Percentiles rank a stretch among this genome's conserved stretches.
Evolutionary conservation across 35 echinoderm and acorn worm species (phyloP).

Genomic region (Strongylocentrotus purpuratus): DNA sequence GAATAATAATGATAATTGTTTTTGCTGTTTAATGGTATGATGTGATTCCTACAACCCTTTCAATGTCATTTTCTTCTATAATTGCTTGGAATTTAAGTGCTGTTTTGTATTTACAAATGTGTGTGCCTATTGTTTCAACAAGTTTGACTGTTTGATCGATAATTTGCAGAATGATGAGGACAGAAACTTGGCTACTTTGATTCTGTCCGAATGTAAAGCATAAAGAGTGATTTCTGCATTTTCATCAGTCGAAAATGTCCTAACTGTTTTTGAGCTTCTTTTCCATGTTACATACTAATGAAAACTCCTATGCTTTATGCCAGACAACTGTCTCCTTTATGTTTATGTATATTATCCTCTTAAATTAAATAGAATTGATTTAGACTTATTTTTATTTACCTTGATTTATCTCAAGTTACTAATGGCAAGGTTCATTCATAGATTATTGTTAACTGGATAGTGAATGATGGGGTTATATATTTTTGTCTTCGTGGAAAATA

Average conservation of each 20-base stretch:
- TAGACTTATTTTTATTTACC: not conserved
- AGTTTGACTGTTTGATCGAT: constrained; percentile 10
- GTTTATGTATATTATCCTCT: not conserved
- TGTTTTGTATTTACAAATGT: constrained; percentile 16
- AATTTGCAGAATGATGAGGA: constrained; percentile 15
- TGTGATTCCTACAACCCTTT: not conserved
- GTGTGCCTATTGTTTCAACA: constrained; percentile 27
- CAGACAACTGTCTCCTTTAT: not conserved
- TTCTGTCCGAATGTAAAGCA: not conserved
- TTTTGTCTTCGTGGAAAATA: not conserved
- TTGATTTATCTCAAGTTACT: not conserved
- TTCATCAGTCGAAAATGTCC: not conserved
- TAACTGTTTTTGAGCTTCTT: not conserved
- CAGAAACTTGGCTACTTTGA: not conserved
- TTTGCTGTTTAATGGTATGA: not conserved
- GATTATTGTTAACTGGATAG: not conserved
- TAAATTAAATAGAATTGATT: not conserved
- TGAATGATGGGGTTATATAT: not conserved
- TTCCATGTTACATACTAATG: not conserved
- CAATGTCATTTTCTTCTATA: not conserved
- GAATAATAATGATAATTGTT: not conserved
- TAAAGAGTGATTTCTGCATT: not conserved
- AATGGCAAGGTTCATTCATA: not conserved
- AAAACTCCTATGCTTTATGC: not conserved
- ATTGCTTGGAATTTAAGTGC: not conserved